These are phyloP conservation scores for Turdus rufiventris DNA, from an alignment of 2,113 vertebrate species.

Conservation along the genomic window DNA sequence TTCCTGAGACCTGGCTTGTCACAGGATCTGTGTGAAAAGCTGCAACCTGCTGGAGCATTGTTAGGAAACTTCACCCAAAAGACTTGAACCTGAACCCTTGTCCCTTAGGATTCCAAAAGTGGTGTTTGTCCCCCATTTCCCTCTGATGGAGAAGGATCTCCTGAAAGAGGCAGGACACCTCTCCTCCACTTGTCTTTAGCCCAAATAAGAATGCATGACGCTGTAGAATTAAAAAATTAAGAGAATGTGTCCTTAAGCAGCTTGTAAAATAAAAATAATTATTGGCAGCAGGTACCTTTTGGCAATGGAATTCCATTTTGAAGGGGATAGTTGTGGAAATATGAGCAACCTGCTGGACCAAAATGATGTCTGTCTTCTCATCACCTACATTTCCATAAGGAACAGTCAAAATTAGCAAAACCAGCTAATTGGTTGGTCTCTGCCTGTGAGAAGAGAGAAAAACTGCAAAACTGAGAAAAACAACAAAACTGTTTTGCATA, in stretches of 20 bases:
- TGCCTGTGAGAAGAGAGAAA: background rate
- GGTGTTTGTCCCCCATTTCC: background rate
- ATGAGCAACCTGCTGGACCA: background rate
- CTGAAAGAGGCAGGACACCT: background rate
- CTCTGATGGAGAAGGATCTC: background rate
- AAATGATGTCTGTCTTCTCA: background rate
- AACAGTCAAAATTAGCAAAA: background rate
- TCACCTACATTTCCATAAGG: background rate
- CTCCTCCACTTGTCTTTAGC: background rate
- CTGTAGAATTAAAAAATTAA: background rate
- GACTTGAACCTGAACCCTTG: background rate
- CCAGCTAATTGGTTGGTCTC: background rate
- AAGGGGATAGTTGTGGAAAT: background rate
- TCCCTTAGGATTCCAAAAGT: background rate
- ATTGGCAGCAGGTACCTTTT: background rate
- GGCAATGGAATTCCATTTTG: background rate
- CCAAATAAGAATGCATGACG: background rate
- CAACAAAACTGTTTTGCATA: background rate
- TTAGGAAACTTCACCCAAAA: rapidly evolving
- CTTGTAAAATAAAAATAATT: background rate
- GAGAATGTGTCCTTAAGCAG: background rate
- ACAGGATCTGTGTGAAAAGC: background rate
- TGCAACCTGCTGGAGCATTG: background rate
- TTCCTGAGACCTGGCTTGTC: background rate
- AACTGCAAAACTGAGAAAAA: background rate